A percentile compares a stretch with the other conserved stretches of the same genome.
These are phyloP conservation scores for Pseudopleuronectes americanus DNA, from an alignment of 2,797 vertebrate genomes.

Conservation along the genomic window DNA sequence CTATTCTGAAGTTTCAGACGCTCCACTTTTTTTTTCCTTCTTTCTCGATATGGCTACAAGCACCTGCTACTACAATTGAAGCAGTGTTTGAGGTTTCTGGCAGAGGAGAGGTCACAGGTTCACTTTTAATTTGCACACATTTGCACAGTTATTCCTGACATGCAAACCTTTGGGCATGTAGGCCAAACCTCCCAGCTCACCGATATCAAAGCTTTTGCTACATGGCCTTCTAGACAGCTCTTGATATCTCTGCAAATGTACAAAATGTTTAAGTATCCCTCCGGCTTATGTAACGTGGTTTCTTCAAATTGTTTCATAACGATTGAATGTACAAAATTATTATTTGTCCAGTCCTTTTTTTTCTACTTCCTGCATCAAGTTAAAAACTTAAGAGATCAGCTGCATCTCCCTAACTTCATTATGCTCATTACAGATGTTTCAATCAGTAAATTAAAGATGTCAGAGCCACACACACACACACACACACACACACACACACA, in stretches of 20 bases:
- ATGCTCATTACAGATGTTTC: constrained; percentile 19
- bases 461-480: constrained; percentile 1
- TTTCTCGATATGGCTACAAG: constrained; percentile 17
- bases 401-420: constrained; percentile 33
- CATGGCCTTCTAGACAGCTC: no score
- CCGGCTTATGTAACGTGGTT: neutral
- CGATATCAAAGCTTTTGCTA: no score
- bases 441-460: constrained; percentile 21
- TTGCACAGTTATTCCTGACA: constrained; percentile 38
- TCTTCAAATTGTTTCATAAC: neutral
- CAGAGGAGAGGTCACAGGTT: constrained; percentile 64
- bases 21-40: constrained; percentile 17
- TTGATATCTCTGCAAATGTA: no score
- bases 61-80: constrained; percentile 67
- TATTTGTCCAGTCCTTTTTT: constrained; percentile 20
- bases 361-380: constrained; percentile 12
- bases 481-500: no score
- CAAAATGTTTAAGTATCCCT: no score
- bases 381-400: constrained; percentile 9
- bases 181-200: neutral
- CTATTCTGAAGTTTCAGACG: constrained; percentile 47
- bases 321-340: constrained; percentile 2
- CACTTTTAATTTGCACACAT: constrained; percentile 52
- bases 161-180: constrained; percentile 4
- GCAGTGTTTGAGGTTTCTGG: constrained; percentile 45